These are phyloP conservation scores for Neodiprion virginianus DNA, from an alignment of 1,140 invertebrate genomes.

Conservation along the genomic window DNA sequence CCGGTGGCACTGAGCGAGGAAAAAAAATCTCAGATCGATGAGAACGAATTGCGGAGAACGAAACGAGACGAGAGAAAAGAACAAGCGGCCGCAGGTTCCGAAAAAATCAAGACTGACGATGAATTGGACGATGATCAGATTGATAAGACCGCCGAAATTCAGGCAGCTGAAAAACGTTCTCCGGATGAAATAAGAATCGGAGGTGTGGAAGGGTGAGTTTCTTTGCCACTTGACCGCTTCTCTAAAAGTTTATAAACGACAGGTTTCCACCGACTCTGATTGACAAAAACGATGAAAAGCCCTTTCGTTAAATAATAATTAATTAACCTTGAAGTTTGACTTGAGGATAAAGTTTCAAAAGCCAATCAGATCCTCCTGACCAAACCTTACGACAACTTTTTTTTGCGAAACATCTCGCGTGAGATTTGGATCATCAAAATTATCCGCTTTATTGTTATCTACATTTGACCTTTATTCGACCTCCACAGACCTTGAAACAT, in stretches of 20 bases:
- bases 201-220: constrained; percentile 59
- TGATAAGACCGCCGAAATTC: not conserved
- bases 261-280: not conserved
- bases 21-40: constrained; percentile 24
- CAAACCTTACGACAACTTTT: no score
- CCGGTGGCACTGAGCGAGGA: not conserved
- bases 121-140: constrained; percentile 8
- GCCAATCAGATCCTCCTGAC: no score
- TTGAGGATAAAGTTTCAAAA: no score
- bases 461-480: no score
- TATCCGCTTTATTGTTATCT: no score
- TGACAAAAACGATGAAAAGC: not conserved
- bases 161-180: constrained; percentile 8
- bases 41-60: constrained; percentile 35
- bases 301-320: not conserved
- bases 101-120: constrained; percentile 19
- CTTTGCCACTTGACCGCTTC: not conserved
- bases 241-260: not conserved
- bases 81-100: not conserved
- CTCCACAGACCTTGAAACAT: no score
- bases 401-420: no score
- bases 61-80: constrained; percentile 27
- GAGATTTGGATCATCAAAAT: no score
- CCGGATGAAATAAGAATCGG: constrained; percentile 46
- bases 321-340: not conserved